Percentiles rank a stretch among this genome's conserved stretches.
phyloP scores from a whole-genome alignment of 2,113 vertebrate species.

The Bucco capensis region DNA sequence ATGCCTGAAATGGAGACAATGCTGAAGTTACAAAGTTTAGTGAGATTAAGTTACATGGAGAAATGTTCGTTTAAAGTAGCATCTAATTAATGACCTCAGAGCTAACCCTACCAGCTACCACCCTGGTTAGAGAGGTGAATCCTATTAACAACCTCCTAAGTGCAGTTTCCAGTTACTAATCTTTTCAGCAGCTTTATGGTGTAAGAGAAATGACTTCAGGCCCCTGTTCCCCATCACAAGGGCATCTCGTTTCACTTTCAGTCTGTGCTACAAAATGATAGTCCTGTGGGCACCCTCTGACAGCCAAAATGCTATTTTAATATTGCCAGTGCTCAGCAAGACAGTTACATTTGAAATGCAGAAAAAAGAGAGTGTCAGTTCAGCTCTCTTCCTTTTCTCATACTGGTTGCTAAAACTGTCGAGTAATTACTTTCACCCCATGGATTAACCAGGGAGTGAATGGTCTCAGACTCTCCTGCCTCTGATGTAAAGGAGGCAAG shows the following conservation, averaged over 20 bases:
- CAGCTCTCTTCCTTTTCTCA: neutral
- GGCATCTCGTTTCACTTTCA: conserved; percentile 44
- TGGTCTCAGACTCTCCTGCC: neutral
- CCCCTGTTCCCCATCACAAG: neutral
- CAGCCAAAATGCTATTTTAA: neutral
- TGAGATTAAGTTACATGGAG: conserved; percentile 36
- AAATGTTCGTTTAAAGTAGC: conserved; percentile 41
- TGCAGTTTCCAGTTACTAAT: conserved; percentile 54
- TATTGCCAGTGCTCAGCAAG: neutral
- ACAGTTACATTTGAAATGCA: conserved; percentile 19
- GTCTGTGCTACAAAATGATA: neutral
- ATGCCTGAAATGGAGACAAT: neutral
- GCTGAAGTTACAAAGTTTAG: conserved; percentile 20
- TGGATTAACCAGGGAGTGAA: neutral
- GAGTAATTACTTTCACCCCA: neutral
- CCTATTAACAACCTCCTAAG: conserved; percentile 41
- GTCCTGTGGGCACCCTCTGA: neutral
- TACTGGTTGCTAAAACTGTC: neutral
- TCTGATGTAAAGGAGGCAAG: neutral
- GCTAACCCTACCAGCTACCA: conserved; percentile 42
- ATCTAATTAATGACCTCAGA: conserved; percentile 56
- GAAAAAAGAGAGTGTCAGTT: neutral
- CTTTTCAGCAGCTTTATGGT: conserved; percentile 51
- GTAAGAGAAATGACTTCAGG: conserved; percentile 43
- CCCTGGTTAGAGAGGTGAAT: conserved; percentile 40